phyloP scores from a whole-genome alignment of 2,888 invertebrate genomes.

The Mesorhabditis belari region DNA sequence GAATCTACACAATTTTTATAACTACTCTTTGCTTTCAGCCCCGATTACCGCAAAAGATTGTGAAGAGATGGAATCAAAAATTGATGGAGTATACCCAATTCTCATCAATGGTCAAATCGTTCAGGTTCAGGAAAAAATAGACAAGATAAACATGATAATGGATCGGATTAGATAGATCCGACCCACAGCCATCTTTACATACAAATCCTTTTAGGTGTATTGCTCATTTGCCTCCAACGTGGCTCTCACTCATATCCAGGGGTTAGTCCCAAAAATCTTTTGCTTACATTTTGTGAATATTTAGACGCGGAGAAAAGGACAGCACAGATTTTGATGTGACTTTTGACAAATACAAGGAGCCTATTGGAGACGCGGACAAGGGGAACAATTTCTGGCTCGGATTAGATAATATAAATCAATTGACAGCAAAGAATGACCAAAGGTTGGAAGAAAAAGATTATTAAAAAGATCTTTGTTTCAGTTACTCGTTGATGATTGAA shows the following conservation, averaged over 20 bases:
- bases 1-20: too few species aligned
- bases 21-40: too few species aligned
- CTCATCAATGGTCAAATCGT: constrained; percentile 9
- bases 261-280: not conserved
- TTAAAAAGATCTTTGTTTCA: too few species aligned
- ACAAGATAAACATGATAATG: not conserved
- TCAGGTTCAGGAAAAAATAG: not conserved
- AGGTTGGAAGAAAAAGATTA: not conserved
- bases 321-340: constrained; percentile 6
- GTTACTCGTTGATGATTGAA: constrained; percentile 13
- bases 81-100: not conserved
- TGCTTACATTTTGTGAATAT: not conserved
- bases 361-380: constrained; percentile 12
- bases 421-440: too few species aligned
- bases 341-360: constrained; percentile 8
- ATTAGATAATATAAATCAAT: constrained; percentile 20
- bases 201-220: not conserved
- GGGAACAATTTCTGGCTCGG: constrained; percentile 26
- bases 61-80: constrained; percentile 5
- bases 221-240: not conserved
- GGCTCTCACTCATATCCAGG: not conserved
- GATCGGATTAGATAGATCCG: not conserved
- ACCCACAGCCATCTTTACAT: not conserved
- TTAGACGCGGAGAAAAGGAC: constrained; percentile 5
- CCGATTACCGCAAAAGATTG: not conserved